These are phyloP conservation scores for Bos indicus DNA, from an alignment of 2,113 vertebrate species.

Conservation along the genomic window DNA sequence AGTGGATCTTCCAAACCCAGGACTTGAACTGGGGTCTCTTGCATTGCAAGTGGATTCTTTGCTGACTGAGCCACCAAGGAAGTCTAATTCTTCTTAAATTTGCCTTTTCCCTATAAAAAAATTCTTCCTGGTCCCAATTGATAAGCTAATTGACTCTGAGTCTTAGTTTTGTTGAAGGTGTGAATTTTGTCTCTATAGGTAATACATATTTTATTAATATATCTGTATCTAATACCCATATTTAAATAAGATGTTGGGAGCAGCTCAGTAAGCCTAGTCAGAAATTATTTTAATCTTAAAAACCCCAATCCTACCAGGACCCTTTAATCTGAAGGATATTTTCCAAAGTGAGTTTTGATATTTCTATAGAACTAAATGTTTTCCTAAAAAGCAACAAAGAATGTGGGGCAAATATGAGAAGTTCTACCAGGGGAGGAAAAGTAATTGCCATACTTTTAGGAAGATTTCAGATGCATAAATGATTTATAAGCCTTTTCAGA, in stretches of 20 bases:
- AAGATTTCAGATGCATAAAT: neutral
- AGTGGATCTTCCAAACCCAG: neutral
- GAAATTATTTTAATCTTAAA: slow-evolving; percentile 10
- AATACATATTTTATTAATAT: neutral
- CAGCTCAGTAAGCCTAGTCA: neutral
- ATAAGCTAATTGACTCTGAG: neutral
- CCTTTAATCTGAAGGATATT: neutral
- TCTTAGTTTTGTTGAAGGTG: neutral
- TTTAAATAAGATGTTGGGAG: neutral
- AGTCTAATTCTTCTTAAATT: neutral
- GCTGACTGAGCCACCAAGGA: neutral
- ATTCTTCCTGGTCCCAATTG: neutral
- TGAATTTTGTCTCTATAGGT: neutral
- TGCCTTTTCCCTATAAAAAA: neutral
- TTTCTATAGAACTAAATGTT: neutral
- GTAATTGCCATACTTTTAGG: neutral
- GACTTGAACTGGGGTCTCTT: neutral
- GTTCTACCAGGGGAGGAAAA: neutral
- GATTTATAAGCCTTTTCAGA: neutral
- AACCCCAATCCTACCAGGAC: neutral
- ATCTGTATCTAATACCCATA: neutral
- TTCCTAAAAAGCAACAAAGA: neutral
- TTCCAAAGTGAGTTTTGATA: neutral
- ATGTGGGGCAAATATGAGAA: neutral
- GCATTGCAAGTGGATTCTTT: neutral